Evolutionary conservation across 2,113 vertebrate species (phyloP).

Genomic region (Oncorhynchus nerka): DNA sequence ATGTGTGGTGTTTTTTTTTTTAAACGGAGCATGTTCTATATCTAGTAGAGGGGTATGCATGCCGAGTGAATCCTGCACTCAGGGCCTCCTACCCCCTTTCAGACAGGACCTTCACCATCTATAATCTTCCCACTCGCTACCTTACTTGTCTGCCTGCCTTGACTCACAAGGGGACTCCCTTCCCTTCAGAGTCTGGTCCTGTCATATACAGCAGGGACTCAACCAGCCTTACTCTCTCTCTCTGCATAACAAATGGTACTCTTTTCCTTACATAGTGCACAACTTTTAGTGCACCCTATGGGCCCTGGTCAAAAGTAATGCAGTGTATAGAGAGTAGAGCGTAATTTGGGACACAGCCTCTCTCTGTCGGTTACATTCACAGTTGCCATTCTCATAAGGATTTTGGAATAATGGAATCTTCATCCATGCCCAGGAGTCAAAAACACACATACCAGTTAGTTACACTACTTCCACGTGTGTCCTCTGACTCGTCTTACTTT

Average conservation of each 20-base stretch:
- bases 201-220: slow-evolving; percentile 59
- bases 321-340: too few species aligned
- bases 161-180: slow-evolving; percentile 35
- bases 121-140: slow-evolving; percentile 38
- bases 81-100: slow-evolving; percentile 47
- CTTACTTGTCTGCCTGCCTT: slow-evolving; percentile 43
- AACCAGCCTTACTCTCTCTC: slow-evolving; percentile 54
- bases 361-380: slow-evolving; percentile 38
- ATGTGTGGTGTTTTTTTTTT: neutral
- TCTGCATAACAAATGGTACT: too few species aligned
- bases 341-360: slow-evolving; percentile 20
- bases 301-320: too few species aligned
- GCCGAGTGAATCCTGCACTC: slow-evolving; percentile 61
- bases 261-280: too few species aligned
- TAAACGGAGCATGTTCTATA: slow-evolving; percentile 57
- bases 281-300: too few species aligned
- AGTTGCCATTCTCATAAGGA: slow-evolving; percentile 36
- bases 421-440: slow-evolving; percentile 61
- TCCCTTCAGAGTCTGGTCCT: slow-evolving; percentile 31
- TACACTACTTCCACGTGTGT: slow-evolving; percentile 8
- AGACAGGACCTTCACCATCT: slow-evolving; percentile 15
- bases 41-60: slow-evolving; percentile 54
- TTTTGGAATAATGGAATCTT: slow-evolving; percentile 52
- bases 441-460: slow-evolving; percentile 39
- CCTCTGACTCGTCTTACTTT: slow-evolving; percentile 1